Percentiles rank a stretch among this genome's conserved stretches.
Conservation (phyloP, 2,797 vertebrate species). For the Peromyscus nudipes region DNA sequence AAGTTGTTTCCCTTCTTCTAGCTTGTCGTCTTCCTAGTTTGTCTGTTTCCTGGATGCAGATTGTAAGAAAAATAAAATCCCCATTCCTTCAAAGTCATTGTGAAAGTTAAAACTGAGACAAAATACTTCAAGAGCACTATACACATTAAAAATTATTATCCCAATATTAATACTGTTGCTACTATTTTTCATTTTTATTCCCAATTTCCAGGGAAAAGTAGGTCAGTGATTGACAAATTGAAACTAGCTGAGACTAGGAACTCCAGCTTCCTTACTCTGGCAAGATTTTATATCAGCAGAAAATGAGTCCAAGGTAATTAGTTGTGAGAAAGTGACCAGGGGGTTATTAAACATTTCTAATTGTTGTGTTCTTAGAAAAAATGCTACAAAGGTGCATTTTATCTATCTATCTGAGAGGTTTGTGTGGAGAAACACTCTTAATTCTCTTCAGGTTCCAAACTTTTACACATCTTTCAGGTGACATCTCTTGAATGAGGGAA, state of each 20-base stretch:
- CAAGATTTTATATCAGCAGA: constrained; percentile 68
- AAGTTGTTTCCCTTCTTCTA: background rate
- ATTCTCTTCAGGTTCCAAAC: background rate
- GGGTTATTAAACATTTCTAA: constrained; percentile 51
- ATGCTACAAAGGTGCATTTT: background rate
- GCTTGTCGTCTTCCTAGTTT: background rate
- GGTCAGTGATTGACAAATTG: constrained; percentile 52
- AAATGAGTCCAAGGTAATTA: constrained; percentile 55
- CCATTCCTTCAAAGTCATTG: background rate
- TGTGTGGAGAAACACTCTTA: background rate
- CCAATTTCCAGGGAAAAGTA: constrained; percentile 74
- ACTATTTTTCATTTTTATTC: constrained; percentile 75
- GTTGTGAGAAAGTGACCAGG: constrained; percentile 41
- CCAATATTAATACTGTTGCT: background rate
- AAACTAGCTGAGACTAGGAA: constrained; percentile 64
- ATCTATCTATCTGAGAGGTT: background rate
- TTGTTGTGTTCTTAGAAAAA: background rate
- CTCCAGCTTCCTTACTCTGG: background rate
- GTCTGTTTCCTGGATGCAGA: background rate
- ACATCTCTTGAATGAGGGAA: background rate
- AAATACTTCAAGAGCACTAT: background rate
- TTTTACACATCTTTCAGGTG: background rate
- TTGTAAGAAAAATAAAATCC: background rate
- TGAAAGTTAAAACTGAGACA: background rate
- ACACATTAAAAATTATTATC: background rate